Percentiles rank a stretch among this genome's conserved stretches.
These are phyloP conservation scores for Melanotaenia nigrans DNA, from an alignment of 2,797 vertebrate species.

Conservation along the genomic window DNA sequence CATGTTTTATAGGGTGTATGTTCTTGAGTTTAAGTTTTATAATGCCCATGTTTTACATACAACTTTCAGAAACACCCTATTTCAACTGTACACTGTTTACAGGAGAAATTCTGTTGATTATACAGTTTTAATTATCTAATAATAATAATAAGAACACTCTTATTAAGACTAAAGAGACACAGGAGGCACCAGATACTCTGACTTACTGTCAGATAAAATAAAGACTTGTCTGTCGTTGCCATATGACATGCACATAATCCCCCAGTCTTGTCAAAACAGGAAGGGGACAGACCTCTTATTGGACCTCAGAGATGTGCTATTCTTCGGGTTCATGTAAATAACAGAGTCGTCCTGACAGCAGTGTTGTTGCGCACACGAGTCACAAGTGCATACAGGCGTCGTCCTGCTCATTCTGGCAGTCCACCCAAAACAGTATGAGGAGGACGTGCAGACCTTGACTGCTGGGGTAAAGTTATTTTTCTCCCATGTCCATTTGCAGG, in stretches of 20 bases:
- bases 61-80: background rate
- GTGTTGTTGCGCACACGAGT: slow-evolving; percentile 23
- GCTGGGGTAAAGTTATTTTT: slow-evolving; percentile 25
- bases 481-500: slow-evolving; percentile 39
- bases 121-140: background rate
- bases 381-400: slow-evolving; percentile 6
- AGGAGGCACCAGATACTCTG: background rate
- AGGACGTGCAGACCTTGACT: slow-evolving; percentile 42
- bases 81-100: background rate
- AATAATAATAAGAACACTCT: background rate
- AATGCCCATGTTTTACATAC: no score
- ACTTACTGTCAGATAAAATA: slow-evolving; percentile 19
- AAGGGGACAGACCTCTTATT: slow-evolving; percentile 9
- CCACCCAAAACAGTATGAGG: background rate
- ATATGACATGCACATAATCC: slow-evolving; percentile 7
- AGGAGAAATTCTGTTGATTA: background rate
- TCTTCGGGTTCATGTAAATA: slow-evolving; percentile 11
- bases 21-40: background rate
- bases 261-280: slow-evolving; percentile 32
- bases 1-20: background rate
- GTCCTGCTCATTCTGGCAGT: slow-evolving; percentile 42
- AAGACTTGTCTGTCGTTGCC: background rate
- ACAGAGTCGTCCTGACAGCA: background rate
- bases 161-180: slow-evolving; percentile 4
- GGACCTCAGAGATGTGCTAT: slow-evolving; percentile 2